phyloP scores from a whole-genome alignment of 2,113 vertebrate genomes.

The Falcunculus frontatus region DNA sequence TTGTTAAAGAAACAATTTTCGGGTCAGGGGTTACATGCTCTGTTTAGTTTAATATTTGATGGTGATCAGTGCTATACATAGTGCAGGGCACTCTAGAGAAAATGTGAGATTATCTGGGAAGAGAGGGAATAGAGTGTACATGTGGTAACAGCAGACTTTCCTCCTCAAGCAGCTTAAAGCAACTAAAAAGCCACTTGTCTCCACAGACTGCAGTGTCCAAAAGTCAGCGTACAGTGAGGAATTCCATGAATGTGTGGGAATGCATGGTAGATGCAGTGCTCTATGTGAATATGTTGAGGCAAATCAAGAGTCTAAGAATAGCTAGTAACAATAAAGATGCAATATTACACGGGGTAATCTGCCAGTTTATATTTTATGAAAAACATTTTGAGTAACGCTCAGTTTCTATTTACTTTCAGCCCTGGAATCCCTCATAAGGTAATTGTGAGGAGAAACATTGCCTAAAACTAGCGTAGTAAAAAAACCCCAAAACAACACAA shows the following conservation, averaged over 20 bases:
- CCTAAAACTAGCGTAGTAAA: not conserved
- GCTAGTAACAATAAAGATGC: not conserved
- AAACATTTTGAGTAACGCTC: not conserved
- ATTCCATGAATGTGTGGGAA: not conserved
- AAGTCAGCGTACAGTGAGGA: not conserved
- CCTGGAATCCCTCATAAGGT: not conserved
- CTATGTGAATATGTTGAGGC: not conserved
- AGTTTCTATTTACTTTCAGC: not conserved
- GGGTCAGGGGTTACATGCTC: not conserved
- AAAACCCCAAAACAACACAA: not conserved
- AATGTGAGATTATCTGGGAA: not conserved
- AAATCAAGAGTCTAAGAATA: not conserved
- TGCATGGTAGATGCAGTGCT: not conserved
- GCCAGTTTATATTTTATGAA: not conserved
- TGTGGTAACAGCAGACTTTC: not conserved
- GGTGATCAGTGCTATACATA: accelerated
- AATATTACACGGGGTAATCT: not conserved
- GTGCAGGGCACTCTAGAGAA: not conserved
- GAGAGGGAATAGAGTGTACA: not conserved
- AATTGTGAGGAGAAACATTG: not conserved
- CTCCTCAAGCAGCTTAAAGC: not conserved
- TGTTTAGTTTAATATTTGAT: not conserved
- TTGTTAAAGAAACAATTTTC: not conserved
- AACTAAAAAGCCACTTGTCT: not conserved
- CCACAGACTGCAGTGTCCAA: not conserved